phyloP scores from a whole-genome alignment of 2,113 vertebrate genomes.

The Oryzias javanicus region DNA sequence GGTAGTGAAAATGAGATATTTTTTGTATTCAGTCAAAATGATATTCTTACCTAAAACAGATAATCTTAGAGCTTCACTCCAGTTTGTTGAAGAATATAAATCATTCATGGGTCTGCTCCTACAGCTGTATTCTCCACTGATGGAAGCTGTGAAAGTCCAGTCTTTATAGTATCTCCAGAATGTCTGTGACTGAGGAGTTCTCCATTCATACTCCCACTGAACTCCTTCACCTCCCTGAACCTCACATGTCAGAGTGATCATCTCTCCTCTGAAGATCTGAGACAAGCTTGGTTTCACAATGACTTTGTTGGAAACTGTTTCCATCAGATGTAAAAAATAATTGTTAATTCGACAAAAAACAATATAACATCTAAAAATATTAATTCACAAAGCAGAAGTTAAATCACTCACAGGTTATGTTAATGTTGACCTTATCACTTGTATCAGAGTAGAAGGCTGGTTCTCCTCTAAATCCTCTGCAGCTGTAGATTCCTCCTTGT shows the following conservation, averaged over 20 bases:
- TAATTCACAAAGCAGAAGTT: rapidly evolving
- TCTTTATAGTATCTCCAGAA: not conserved
- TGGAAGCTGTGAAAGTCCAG: not conserved
- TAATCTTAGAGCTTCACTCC: not conserved
- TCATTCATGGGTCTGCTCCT: not conserved
- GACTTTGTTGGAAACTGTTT: conserved; percentile 6
- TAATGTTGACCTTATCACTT: not conserved
- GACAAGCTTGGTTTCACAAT: not conserved
- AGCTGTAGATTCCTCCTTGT: conserved; percentile 18
- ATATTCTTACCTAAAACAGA: not conserved
- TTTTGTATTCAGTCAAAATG: rapidly evolving
- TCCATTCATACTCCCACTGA: conserved; percentile 2
- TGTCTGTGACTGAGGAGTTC: rapidly evolving
- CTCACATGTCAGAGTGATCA: conserved; percentile 22
- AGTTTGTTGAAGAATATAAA: not conserved
- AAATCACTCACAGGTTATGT: not conserved
- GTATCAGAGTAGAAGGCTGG: not conserved
- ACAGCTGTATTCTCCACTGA: conserved; percentile 10
- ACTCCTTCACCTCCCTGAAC: conserved; percentile 8
- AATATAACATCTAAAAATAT: rapidly evolving
- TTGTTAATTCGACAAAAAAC: not conserved
- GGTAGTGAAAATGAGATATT: not conserved
- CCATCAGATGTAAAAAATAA: not conserved
- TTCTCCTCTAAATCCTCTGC: conserved; percentile 13
- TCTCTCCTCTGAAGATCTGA: not conserved